phyloP scores from a whole-genome alignment of 2,797 vertebrate species.

The Ctenosaura bakeri region DNA sequence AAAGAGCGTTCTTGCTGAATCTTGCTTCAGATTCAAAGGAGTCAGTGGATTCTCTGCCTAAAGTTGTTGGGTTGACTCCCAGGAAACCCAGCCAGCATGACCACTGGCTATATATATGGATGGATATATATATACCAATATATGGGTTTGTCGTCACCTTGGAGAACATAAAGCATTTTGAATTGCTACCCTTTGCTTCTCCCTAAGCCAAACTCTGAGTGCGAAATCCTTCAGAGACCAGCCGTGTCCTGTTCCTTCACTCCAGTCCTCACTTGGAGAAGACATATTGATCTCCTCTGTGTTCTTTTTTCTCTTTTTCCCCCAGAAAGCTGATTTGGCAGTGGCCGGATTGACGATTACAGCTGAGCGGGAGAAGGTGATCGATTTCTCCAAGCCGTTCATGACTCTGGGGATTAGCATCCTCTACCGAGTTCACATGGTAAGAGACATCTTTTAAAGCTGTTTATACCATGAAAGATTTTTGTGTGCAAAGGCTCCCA shows the following conservation, averaged over 20 bases:
- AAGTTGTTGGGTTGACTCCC: too few relatives aligned
- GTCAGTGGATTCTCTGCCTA: too few relatives aligned
- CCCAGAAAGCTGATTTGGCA: constrained; percentile 96
- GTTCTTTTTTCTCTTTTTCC: constrained; percentile 63
- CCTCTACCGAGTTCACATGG: constrained; percentile 98
- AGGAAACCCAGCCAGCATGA: too few relatives aligned
- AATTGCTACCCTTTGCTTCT: neutral
- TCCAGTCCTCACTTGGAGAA: accelerated
- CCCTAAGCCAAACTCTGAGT: neutral
- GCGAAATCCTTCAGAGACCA: accelerated
- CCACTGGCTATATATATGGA: neutral
- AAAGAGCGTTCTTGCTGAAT: too few relatives aligned
- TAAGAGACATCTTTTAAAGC: constrained; percentile 83
- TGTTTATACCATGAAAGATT: constrained; percentile 66
- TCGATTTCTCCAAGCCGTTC: constrained; percentile 99
- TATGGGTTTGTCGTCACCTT: neutral
- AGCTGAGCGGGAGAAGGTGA: constrained; percentile 97
- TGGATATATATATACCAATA: too few relatives aligned
- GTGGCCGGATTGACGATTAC: constrained; percentile 97
- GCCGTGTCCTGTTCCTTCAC: neutral
- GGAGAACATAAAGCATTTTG: neutral
- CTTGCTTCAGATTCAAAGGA: too few relatives aligned
- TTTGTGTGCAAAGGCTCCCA: constrained; percentile 68
- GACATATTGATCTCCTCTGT: constrained; percentile 39
- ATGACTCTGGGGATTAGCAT: constrained; percentile 99